Conservation (phyloP, 2,888 invertebrate genomes). For the Polydesmus complanatus region DNA sequence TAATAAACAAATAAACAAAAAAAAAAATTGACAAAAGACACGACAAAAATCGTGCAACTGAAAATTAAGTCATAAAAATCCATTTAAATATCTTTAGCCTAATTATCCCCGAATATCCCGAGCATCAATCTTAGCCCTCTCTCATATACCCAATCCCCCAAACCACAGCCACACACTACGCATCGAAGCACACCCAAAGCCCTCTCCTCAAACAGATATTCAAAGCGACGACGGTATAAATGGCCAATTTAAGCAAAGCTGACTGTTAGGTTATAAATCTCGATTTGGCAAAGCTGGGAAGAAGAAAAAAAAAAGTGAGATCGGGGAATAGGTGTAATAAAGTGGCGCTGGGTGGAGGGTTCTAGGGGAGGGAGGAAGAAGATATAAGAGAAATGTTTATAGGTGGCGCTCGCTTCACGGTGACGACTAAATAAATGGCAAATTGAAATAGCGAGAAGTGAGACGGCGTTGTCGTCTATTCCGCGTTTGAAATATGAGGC, state of each 20-base stretch:
- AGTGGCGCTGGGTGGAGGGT: too few species aligned
- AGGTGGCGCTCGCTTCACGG: not conserved
- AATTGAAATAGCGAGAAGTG: not conserved
- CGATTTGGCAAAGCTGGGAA: not conserved
- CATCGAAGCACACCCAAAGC: too few species aligned
- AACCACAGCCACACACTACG: too few species aligned
- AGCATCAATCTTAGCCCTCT: too few species aligned
- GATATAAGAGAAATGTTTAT: not conserved
- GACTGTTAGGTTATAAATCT: not conserved
- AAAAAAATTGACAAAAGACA: too few species aligned
- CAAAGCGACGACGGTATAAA: not conserved
- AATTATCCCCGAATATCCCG: too few species aligned
- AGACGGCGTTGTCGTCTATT: not conserved
- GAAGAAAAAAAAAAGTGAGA: not conserved
- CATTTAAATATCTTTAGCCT: too few species aligned
- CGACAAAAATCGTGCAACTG: too few species aligned
- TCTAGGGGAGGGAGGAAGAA: not conserved
- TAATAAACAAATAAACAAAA: too few species aligned
- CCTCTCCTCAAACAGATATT: not conserved
- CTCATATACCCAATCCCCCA: too few species aligned
- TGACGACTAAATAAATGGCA: not conserved
- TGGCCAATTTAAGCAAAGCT: not conserved
- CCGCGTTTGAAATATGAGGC: not conserved
- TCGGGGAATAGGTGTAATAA: not conserved
- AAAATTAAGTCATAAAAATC: too few species aligned